Base-by-base conservation (phyloP, 1,140 invertebrate species). In the Micrasema longulum region DNA sequence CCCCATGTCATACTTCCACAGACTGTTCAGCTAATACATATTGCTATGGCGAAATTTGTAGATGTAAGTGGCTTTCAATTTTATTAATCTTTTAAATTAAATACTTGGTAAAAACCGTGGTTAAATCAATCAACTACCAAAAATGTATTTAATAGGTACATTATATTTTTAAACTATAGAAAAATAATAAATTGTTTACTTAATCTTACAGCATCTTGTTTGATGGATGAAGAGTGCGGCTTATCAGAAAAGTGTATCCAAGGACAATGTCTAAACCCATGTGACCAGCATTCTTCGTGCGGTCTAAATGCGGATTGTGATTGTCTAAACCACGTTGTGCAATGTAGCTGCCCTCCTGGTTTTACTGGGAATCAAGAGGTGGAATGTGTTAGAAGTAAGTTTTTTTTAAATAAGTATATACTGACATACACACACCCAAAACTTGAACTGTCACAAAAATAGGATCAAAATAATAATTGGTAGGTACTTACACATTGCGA, bases 231-330 rank as follows among this genome's bases (percentile, higher is more conserved):
- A 68, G 95, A 97, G 82, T 97, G 95, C 80, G 88, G 86, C 57
- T 80, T 90, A 7, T 87, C 87, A 2, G 93, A 97, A 79, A 86
- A 93, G 74, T 97, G 95, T 78, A 82, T 92, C 14, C 89, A 91
- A 77, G 93, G 93, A 0, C 92, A 95, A 81, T 97, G 95, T 79
- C 82, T 90, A 38, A 91, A 96, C 85, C 92, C 93, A n/a, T 97
- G 95, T 79, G 86, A 89, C 66, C 80, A 91, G 76, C 87, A 88
- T 74, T 88, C 88, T 69, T 86, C 93, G 0, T 97, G 95, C 83
- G 95, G 95, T n/a, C 87, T 95, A 69, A 97, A 97, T 82, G 92
- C 95, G n/a, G 79, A 92, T 57, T 97, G 95, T 78, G 84, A 86
- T 43, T 89, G 91, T n/a, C 82, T 84, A 16, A 91, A 90, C 79